These are phyloP conservation scores for Streblospio benedicti DNA, from an alignment of 1,140 invertebrate species.

Conservation along the genomic window DNA sequence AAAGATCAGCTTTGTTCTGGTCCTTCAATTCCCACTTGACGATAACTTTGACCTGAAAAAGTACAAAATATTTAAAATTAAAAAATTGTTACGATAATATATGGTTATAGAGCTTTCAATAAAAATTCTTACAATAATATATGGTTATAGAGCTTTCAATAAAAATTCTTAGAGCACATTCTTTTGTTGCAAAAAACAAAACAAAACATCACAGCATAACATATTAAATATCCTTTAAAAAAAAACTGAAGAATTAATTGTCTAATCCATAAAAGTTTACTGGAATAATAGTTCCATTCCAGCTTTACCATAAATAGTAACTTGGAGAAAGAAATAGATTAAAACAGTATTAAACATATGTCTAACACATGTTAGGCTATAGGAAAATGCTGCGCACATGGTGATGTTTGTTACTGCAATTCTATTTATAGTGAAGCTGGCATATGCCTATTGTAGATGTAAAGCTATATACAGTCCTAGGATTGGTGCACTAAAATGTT, in stretches of 20 bases:
- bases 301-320: no score
- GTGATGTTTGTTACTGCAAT: not conserved
- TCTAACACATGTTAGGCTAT: not conserved
- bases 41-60: conserved; percentile 53
- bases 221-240: conserved; percentile 5
- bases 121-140: not conserved
- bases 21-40: conserved; percentile 65
- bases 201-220: not conserved
- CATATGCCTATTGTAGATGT: not conserved
- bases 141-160: not conserved
- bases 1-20: conserved; percentile 53
- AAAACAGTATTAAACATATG: not conserved
- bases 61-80: conserved; percentile 19
- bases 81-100: conserved; percentile 40
- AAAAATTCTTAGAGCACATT: not conserved
- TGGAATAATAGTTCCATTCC: no score
- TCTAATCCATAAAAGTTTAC: no score
- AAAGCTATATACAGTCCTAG: not conserved
- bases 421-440: not conserved
- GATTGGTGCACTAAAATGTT: not conserved
- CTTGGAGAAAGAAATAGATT: no score
- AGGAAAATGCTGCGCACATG: not conserved
- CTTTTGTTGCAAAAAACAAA: not conserved
- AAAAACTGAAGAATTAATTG: no score
- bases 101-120: conserved; percentile 18